phyloP scores from a whole-genome alignment of 2,113 vertebrate genomes.

The rabbit (Oryctolagus cuniculus) region DNA sequence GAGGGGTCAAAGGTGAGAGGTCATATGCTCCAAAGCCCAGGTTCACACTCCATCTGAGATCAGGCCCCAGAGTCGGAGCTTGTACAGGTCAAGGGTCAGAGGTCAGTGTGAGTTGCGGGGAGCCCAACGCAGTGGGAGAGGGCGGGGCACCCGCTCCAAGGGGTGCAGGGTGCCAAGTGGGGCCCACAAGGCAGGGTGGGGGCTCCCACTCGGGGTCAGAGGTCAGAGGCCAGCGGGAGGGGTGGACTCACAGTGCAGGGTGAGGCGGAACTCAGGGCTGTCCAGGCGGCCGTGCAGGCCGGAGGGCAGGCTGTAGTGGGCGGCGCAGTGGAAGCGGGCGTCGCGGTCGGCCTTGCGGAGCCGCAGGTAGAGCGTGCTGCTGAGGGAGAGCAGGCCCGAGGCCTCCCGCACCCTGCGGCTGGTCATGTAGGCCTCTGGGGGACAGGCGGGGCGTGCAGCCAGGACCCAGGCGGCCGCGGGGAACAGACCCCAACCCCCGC shows the following conservation, averaged over 20 bases:
- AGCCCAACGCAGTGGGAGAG: background rate
- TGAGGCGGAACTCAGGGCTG: constrained; percentile 88
- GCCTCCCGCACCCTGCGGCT: constrained; percentile 90
- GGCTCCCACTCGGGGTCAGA: background rate
- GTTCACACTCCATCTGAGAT: background rate
- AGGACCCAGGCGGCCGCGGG: rapidly evolving
- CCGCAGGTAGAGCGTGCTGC: constrained; percentile 89
- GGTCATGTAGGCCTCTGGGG: constrained; percentile 87
- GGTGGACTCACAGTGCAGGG: constrained; percentile 92
- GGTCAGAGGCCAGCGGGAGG: background rate
- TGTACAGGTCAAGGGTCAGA: background rate
- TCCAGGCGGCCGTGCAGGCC: constrained; percentile 76
- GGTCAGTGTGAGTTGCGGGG: background rate
- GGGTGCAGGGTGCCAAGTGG: background rate
- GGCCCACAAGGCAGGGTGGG: background rate
- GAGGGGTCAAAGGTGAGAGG: background rate
- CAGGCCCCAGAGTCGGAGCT: background rate
- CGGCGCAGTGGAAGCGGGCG: constrained; percentile 88
- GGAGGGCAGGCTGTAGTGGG: constrained; percentile 87
- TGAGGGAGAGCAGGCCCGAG: constrained; percentile 89
- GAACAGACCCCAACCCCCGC: too few relatives aligned
- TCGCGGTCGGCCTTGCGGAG: constrained; percentile 89
- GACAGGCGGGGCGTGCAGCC: rapidly evolving
- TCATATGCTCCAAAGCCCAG: background rate
- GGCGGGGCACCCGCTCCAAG: rapidly evolving